A percentile compares a stretch with the other conserved stretches of the same genome.
Conservation (phyloP, 2,888 invertebrate species). For the Volucella bombylans region DNA sequence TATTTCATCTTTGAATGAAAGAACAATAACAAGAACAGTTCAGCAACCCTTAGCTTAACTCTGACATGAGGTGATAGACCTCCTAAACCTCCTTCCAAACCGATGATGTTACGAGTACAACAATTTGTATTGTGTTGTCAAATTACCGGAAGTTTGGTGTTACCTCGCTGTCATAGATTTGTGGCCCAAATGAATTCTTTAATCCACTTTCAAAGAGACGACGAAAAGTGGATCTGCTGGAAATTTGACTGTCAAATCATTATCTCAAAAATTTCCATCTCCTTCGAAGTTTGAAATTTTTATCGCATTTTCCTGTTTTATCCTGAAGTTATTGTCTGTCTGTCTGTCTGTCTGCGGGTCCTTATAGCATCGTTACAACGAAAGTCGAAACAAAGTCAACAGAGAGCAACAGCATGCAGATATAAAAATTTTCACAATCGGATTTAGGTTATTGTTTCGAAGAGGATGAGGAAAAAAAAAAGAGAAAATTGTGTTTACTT, state of each 20-base stretch:
- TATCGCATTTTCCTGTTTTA: neutral
- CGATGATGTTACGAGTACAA: conserved; percentile 41
- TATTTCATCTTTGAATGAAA: conserved; percentile 48
- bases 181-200: conserved; percentile 51
- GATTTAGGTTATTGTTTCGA: conserved; percentile 48
- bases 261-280: neutral
- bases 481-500: too few species aligned
- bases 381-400: conserved; percentile 4
- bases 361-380: neutral
- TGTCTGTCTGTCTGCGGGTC: neutral
- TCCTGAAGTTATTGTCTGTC: neutral
- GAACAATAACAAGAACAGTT: conserved; percentile 32
- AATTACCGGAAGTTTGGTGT: conserved; percentile 60
- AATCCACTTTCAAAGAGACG: conserved; percentile 1
- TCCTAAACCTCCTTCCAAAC: conserved; percentile 13
- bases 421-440: conserved; percentile 46
- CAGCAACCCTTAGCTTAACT: neutral
- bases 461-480: conserved; percentile 10
- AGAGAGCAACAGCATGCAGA: conserved; percentile 23
- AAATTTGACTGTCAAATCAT: conserved; percentile 9
- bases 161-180: conserved; percentile 56
- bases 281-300: too few species aligned
- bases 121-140: conserved; percentile 62
- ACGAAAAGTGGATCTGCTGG: conserved; percentile 1
- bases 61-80: neutral